Conservation (phyloP, 2,797 vertebrate genomes). For the Sciaenops ocellatus region DNA sequence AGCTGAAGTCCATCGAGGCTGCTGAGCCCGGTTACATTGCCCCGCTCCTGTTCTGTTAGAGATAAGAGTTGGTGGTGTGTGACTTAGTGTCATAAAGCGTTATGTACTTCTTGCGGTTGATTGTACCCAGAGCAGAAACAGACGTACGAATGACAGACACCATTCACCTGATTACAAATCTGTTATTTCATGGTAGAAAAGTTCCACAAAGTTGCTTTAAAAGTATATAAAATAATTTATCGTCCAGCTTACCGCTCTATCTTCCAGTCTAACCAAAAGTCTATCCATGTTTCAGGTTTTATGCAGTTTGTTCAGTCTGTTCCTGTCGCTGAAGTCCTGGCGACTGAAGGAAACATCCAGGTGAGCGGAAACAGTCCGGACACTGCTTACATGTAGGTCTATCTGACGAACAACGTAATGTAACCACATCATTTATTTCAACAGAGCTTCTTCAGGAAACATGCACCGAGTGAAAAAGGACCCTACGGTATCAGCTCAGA, state of each 20-base stretch:
- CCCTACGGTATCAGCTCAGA: slow-evolving; percentile 97
- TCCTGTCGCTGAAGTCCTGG: slow-evolving; percentile 97
- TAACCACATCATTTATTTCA: not conserved
- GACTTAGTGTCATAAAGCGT: too few species aligned
- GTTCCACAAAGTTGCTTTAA: not conserved
- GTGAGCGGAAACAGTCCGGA: slow-evolving; percentile 69
- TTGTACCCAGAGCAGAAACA: too few species aligned
- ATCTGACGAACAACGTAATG: accelerated
- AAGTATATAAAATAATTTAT: not conserved
- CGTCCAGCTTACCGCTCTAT: too few species aligned
- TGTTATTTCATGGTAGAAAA: too few species aligned
- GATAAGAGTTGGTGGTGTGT: too few species aligned
- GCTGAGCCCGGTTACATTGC: too few species aligned
- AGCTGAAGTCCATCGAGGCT: too few species aligned
- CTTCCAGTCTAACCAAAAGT: not conserved
- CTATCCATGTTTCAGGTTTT: slow-evolving; percentile 86
- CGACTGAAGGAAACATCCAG: slow-evolving; percentile 98
- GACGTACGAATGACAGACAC: too few species aligned
- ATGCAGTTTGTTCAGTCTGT: slow-evolving; percentile 99
- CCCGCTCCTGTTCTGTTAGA: too few species aligned
- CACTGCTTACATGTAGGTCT: accelerated
- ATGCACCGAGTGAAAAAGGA: slow-evolving; percentile 96
- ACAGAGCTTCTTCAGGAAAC: slow-evolving; percentile 97
- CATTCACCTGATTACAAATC: too few species aligned
- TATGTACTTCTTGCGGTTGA: too few species aligned